A percentile compares a stretch with the other conserved stretches of the same genome.
Conservation (phyloP, 2,113 vertebrate genomes). For the Tauraco erythrolophus region DNA sequence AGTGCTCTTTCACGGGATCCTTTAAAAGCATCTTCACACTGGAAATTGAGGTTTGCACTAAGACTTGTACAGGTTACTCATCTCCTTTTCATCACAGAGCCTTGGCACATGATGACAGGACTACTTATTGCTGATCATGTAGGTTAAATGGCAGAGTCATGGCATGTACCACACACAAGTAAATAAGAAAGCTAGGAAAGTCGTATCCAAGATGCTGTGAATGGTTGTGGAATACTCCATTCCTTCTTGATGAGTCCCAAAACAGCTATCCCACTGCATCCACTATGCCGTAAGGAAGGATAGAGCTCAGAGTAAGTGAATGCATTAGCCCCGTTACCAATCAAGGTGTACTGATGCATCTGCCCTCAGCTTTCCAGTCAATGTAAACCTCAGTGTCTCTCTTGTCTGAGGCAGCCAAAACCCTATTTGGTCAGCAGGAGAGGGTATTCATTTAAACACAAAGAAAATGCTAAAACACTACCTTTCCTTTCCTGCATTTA, state of each 20-base stretch:
- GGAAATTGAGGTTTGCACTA: neutral
- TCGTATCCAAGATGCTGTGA: rapidly evolving
- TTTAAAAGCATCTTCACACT: neutral
- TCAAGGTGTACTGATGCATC: neutral
- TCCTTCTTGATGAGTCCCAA: neutral
- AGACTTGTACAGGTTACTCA: neutral
- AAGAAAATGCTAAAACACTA: neutral
- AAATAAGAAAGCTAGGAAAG: neutral
- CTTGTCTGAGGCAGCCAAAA: neutral
- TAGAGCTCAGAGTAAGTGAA: neutral
- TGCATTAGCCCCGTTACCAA: neutral
- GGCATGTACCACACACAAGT: neutral
- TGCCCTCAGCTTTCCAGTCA: neutral
- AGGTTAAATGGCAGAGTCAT: neutral
- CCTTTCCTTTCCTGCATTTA: neutral
- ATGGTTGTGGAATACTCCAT: neutral
- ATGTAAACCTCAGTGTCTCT: neutral
- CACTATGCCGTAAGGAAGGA: neutral
- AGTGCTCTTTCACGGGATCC: neutral
- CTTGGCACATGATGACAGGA: neutral
- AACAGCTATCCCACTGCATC: neutral
- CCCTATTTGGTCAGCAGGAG: neutral
- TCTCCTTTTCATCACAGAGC: neutral
- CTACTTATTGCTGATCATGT: neutral
- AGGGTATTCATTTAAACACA: neutral